Conservation (phyloP, 2,888 invertebrate species). For the Philhelius pedissequus region DNA sequence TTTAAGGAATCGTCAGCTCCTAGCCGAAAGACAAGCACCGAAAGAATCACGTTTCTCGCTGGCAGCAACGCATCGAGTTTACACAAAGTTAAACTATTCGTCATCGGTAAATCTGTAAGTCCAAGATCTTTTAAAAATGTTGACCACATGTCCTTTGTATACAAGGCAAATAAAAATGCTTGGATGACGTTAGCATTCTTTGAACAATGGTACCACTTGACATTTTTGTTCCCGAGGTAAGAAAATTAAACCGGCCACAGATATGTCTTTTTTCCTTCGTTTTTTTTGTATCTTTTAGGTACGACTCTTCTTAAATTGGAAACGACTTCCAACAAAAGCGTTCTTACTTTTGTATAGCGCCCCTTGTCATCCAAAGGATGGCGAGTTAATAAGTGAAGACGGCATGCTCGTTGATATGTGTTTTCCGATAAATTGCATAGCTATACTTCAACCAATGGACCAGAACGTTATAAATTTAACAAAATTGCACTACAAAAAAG, state of each 20-base stretch:
- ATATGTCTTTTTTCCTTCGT: not conserved
- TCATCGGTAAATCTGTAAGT: no score
- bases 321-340: constrained; percentile 67
- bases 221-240: constrained; percentile 67
- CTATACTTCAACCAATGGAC: no score
- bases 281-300: not conserved
- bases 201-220: constrained; percentile 65
- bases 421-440: no score
- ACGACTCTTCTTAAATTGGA: constrained; percentile 43
- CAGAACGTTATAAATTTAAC: no score
- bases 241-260: not conserved
- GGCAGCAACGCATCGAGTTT: constrained; percentile 65
- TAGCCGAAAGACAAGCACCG: constrained; percentile 38
- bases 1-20: constrained; percentile 42
- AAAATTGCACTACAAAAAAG: not conserved
- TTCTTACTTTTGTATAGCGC: constrained; percentile 69
- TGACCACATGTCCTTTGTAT: constrained; percentile 3
- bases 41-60: constrained; percentile 57
- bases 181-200: constrained; percentile 66
- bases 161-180: constrained; percentile 37
- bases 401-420: no score
- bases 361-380: constrained; percentile 2
- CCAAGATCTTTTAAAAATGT: constrained; percentile 51
- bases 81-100: constrained; percentile 66
- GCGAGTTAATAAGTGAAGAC: no score